phyloP scores from a whole-genome alignment of 2,113 vertebrate species.

The Aptenodytes forsteri region DNA sequence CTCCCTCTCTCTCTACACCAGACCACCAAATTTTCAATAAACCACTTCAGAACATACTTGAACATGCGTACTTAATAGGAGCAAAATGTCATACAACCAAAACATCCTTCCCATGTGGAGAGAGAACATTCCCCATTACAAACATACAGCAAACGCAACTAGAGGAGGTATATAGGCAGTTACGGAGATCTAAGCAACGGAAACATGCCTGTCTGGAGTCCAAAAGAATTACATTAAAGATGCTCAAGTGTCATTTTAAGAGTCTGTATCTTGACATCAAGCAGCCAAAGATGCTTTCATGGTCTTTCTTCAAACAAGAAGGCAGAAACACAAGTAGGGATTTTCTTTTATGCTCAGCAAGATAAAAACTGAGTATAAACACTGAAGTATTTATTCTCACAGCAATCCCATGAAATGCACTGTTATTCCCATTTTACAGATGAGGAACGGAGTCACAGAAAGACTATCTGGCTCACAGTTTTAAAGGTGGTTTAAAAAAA shows the following conservation, averaged over 20 bases:
- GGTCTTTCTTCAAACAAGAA: conserved; percentile 57
- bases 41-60: conserved; percentile 12
- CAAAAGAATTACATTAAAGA: conserved; percentile 63
- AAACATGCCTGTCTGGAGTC: conserved; percentile 18
- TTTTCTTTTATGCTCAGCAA: conserved; percentile 47
- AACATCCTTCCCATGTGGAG: not conserved
- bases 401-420: conserved; percentile 6
- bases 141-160: not conserved
- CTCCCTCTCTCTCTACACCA: not conserved
- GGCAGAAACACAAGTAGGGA: conserved; percentile 39
- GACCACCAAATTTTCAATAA: not conserved
- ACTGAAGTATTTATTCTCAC: conserved; percentile 34
- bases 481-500: conserved; percentile 34
- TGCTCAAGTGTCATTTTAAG: conserved; percentile 48
- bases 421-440: conserved; percentile 39
- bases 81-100: conserved; percentile 3
- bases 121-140: not conserved
- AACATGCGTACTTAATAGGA: not conserved
- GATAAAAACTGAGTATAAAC: conserved; percentile 42
- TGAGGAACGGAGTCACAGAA: conserved; percentile 36
- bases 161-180: not conserved
- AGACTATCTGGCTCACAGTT: not conserved
- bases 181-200: not conserved
- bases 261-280: conserved; percentile 36
- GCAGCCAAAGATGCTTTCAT: conserved; percentile 55